phyloP scores from a whole-genome alignment of 1,140 invertebrate genomes.

The Drosophila subobscura region DNA sequence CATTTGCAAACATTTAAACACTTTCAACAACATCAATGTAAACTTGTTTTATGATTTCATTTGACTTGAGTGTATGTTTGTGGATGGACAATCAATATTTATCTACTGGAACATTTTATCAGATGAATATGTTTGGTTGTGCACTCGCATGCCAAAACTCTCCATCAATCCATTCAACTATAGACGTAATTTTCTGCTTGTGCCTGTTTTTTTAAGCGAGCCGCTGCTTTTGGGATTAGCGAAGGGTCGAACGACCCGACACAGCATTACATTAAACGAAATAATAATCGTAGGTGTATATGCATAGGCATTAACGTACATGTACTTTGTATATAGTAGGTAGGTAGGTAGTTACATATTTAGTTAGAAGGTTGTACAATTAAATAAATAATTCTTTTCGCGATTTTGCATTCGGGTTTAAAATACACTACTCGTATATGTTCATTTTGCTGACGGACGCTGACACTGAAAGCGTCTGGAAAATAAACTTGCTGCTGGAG shows the following conservation, averaged over 20 bases:
- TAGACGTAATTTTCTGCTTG: constrained; percentile 6
- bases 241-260: constrained; percentile 35
- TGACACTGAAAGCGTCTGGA: constrained; percentile 57
- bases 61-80: constrained; percentile 23
- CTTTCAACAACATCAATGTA: constrained; percentile 34
- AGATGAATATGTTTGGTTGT: constrained; percentile 25
- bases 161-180: constrained; percentile 4
- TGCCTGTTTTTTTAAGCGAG: constrained; percentile 26
- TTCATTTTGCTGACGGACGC: constrained; percentile 50
- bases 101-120: constrained; percentile 19
- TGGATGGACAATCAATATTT: constrained; percentile 27
- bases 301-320: constrained; percentile 62
- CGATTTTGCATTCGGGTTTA: constrained; percentile 50
- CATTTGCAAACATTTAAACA: constrained; percentile 55
- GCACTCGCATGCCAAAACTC: constrained; percentile 2
- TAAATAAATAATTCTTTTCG: constrained; percentile 77
- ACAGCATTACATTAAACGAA: constrained; percentile 56
- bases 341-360: constrained; percentile 64
- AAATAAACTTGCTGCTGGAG: constrained; percentile 52
- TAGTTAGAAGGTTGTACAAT: constrained; percentile 63
- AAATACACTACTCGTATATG: constrained; percentile 23
- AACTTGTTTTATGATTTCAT: constrained; percentile 13
- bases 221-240: constrained; percentile 12
- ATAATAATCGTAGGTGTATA: constrained; percentile 64
- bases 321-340: constrained; percentile 70